Percentiles rank a stretch among this genome's conserved stretches.
Conservation (phyloP, 1,140 invertebrate genomes). For the Platorchestia sp. region DNA sequence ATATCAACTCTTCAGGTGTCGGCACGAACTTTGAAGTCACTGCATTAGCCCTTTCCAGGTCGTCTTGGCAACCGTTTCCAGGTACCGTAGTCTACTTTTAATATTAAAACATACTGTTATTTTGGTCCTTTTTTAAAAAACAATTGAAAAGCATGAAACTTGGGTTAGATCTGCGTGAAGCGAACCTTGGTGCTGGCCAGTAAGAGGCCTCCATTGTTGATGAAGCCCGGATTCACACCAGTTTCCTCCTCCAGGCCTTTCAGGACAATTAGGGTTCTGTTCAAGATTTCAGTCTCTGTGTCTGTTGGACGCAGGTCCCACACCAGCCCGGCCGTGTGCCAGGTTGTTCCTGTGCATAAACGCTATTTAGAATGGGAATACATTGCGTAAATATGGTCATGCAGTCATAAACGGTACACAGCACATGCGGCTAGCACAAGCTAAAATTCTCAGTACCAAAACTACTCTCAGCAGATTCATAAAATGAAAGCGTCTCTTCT, state of each 20-base stretch:
- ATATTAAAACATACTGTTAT: background rate
- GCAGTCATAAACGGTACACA: too few species aligned
- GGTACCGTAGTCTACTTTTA: background rate
- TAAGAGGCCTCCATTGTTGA: slow-evolving; percentile 89
- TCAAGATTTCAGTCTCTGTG: slow-evolving; percentile 83
- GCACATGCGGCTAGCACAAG: background rate
- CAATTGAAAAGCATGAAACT: background rate
- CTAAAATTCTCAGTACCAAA: background rate
- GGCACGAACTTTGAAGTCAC: background rate
- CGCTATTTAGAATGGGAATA: background rate
- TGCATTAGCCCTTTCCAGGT: background rate
- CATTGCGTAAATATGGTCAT: background rate
- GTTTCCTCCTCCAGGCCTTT: slow-evolving; percentile 82
- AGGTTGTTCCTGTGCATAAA: slow-evolving; percentile 77
- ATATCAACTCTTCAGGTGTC: background rate
- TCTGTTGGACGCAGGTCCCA: slow-evolving; percentile 87
- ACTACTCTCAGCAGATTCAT: background rate
- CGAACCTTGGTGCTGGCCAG: slow-evolving; percentile 82
- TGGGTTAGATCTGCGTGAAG: background rate
- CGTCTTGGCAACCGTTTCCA: background rate
- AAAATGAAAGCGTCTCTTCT: background rate
- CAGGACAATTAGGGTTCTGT: slow-evolving; percentile 79
- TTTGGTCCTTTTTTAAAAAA: background rate
- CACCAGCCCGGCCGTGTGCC: slow-evolving; percentile 86
- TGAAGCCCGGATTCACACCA: slow-evolving; percentile 85